A percentile compares a stretch with the other conserved stretches of the same genome.
phyloP scores from a whole-genome alignment of 64 coral and sea anemone genomes.

The Stylophora pistillata region DNA sequence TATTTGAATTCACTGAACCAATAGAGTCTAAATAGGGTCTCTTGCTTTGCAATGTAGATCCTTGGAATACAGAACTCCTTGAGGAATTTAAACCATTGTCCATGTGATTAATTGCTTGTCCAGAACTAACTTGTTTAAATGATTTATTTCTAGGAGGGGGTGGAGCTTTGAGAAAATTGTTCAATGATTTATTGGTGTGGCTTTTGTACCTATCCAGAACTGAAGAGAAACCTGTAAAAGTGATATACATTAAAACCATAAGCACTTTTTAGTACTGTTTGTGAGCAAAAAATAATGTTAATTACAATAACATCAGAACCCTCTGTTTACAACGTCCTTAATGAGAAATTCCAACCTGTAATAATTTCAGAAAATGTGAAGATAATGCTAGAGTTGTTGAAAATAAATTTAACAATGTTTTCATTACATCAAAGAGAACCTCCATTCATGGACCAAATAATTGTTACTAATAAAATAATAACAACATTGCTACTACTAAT shows the following conservation, averaged over 20 bases:
- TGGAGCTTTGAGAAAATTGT: conserved; percentile 93
- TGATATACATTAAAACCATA: background rate
- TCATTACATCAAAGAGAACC: too few species aligned
- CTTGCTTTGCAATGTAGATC: conserved; percentile 30
- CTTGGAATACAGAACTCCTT: conserved; percentile 11
- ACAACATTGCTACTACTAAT: background rate
- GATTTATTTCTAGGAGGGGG: conserved; percentile 85
- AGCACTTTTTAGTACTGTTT: too few species aligned
- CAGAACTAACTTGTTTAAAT: conserved; percentile 52
- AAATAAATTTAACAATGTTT: too few species aligned
- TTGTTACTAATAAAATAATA: background rate
- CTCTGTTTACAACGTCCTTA: too few species aligned
- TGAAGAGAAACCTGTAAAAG: conserved; percentile 52
- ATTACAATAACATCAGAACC: too few species aligned
- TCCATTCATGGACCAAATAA: too few species aligned
- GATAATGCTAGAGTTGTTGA: too few species aligned
- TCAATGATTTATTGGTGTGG: conserved; percentile 46
- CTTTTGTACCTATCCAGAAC: conserved; percentile 62
- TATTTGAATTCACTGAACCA: conserved; percentile 23
- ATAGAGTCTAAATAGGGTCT: conserved; percentile 61
- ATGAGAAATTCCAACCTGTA: too few species aligned
- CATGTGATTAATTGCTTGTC: conserved; percentile 41
- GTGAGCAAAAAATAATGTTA: background rate
- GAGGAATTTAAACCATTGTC: conserved; percentile 62
- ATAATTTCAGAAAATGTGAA: too few species aligned